Percentiles rank a stretch among this genome's conserved stretches.
phyloP scores from a whole-genome alignment of 2,888 invertebrate species.

The Noctua comes region DNA sequence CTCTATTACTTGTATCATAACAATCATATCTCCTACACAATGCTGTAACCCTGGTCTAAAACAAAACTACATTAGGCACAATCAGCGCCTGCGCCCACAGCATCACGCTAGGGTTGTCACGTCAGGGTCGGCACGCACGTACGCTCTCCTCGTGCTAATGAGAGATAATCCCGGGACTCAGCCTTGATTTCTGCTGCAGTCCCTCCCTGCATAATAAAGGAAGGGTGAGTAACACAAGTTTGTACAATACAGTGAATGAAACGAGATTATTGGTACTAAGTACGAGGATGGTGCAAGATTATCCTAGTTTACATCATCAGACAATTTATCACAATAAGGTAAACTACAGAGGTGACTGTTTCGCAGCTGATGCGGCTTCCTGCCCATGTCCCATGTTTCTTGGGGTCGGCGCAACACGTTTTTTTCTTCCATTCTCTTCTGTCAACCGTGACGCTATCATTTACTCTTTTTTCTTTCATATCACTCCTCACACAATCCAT shows the following conservation, averaged over 20 bases:
- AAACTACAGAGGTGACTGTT: neutral
- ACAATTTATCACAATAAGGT: neutral
- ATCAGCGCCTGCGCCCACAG: slow-evolving; percentile 45
- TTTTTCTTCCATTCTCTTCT: too few relatives aligned
- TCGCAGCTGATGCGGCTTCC: neutral
- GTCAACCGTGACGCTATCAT: too few relatives aligned
- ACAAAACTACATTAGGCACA: slow-evolving; percentile 52
- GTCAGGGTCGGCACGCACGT: slow-evolving; percentile 74
- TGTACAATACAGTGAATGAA: neutral
- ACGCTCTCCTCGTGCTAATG: slow-evolving; percentile 81
- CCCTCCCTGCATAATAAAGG: slow-evolving; percentile 6
- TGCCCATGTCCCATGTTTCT: too few relatives aligned
- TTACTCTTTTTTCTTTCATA: too few relatives aligned
- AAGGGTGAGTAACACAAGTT: slow-evolving; percentile 30
- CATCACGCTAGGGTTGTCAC: slow-evolving; percentile 30
- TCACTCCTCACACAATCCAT: too few relatives aligned
- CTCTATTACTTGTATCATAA: neutral
- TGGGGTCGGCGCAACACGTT: too few relatives aligned
- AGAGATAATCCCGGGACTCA: slow-evolving; percentile 83
- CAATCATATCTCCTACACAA: neutral
- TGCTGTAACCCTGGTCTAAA: slow-evolving; percentile 9
- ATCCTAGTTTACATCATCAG: neutral
- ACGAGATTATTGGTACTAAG: neutral
- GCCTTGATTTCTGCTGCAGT: slow-evolving; percentile 61
- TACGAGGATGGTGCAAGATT: neutral